A percentile compares a stretch with the other conserved stretches of the same genome.
Evolutionary conservation across 2,888 invertebrate genomes (phyloP).

Genomic region (Tetragonula carbonaria): DNA sequence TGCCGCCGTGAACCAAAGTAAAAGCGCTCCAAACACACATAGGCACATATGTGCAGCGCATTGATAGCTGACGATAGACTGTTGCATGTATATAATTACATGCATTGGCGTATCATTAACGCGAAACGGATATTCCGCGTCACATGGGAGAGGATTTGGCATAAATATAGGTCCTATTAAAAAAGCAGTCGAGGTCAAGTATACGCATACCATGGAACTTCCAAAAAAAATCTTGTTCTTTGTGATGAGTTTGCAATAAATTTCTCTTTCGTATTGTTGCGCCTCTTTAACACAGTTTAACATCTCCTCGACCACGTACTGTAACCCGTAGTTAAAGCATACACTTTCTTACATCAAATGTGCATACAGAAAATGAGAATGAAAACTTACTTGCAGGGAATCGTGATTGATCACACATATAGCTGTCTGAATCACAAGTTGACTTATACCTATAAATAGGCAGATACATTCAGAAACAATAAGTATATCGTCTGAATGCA

Average conservation of each 20-base stretch:
- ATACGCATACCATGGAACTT: not conserved
- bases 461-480: not conserved
- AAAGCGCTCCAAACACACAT: conserved; percentile 4
- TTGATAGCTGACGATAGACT: conserved; percentile 3
- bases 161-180: not conserved
- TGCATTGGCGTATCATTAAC: not conserved
- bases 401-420: not conserved
- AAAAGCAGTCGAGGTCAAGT: not conserved
- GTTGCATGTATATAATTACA: not conserved
- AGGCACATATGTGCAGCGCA: not conserved
- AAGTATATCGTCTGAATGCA: not conserved
- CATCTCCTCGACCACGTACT: conserved; percentile 20
- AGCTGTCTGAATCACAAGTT: not conserved
- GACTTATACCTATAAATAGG: not conserved
- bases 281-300: not conserved
- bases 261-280: not conserved
- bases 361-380: too few relatives aligned
- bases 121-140: conserved; percentile 15
- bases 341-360: not conserved
- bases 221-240: conserved; percentile 5
- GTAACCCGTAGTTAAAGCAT: not conserved
- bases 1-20: conserved; percentile 6
- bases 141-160: not conserved
- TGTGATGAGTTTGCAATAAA: not conserved
- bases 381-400: not conserved